Percentiles rank a stretch among this genome's conserved stretches.
Conservation (phyloP, 2,113 vertebrate genomes). For the Nothocercus nigrocapillus region DNA sequence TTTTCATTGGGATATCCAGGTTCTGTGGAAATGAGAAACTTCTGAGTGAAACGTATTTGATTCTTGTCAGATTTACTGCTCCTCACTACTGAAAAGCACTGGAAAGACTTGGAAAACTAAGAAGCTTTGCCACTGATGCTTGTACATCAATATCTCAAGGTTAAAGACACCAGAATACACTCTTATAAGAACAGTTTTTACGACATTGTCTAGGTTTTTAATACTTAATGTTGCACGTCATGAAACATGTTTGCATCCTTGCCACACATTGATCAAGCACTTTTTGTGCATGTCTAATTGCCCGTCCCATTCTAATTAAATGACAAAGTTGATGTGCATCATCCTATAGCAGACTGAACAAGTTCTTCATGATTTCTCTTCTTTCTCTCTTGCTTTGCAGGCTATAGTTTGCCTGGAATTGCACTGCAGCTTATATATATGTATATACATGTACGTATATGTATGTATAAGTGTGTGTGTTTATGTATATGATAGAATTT, state of each 20-base stretch:
- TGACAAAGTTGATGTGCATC: neutral
- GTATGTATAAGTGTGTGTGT: fast-evolving
- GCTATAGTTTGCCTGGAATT: neutral
- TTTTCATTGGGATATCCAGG: neutral
- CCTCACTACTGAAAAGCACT: neutral
- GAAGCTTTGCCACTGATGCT: neutral
- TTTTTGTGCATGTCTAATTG: neutral
- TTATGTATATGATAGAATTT: neutral
- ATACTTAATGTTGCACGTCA: neutral
- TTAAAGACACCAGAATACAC: neutral
- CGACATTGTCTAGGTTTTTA: neutral
- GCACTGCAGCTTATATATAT: neutral
- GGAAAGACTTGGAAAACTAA: neutral
- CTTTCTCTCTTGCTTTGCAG: neutral
- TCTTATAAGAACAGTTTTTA: neutral
- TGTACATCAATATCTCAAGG: neutral
- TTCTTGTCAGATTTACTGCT: neutral
- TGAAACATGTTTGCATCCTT: neutral
- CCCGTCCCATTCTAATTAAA: neutral
- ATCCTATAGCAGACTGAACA: neutral
- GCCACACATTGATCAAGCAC: neutral
- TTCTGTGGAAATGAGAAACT: neutral
- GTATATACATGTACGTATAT: fast-evolving
- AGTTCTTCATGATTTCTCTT: neutral
- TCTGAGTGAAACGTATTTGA: neutral